phyloP scores from a whole-genome alignment of 1,140 invertebrate species.

The Pygmarrhopalites habei region DNA sequence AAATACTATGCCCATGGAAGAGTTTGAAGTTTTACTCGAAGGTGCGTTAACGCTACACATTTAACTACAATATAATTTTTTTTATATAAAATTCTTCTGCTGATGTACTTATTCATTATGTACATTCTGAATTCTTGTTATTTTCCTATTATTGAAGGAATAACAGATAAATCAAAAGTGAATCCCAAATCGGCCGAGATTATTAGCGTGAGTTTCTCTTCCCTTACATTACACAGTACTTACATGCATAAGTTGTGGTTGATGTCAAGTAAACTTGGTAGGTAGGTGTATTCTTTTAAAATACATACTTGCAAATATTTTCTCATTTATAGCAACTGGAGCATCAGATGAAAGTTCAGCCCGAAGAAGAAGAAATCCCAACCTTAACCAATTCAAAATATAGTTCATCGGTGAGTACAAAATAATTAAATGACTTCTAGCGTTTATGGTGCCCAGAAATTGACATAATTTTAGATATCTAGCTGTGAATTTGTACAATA shows the following conservation, averaged over 20 bases:
- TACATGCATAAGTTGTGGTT: too few relatives aligned
- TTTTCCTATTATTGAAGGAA: too few relatives aligned
- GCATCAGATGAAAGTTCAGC: neutral
- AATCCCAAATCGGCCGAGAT: slow-evolving; percentile 8
- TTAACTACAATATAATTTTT: too few relatives aligned
- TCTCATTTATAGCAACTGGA: neutral
- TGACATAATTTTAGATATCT: too few relatives aligned
- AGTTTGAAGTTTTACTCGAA: slow-evolving; percentile 4
- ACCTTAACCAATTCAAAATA: neutral
- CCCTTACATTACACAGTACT: too few relatives aligned
- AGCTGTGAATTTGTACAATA: too few relatives aligned
- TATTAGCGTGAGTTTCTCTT: slow-evolving; percentile 17
- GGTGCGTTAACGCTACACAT: too few relatives aligned
- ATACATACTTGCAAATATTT: neutral
- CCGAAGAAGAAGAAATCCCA: neutral
- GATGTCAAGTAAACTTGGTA: neutral
- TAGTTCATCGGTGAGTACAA: slow-evolving; percentile 7
- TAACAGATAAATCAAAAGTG: slow-evolving; percentile 2
- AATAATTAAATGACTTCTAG: too few relatives aligned
- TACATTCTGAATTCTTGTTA: too few relatives aligned
- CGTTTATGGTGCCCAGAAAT: too few relatives aligned
- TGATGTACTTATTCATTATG: too few relatives aligned
- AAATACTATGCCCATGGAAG: slow-evolving; percentile 11
- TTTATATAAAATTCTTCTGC: too few relatives aligned
- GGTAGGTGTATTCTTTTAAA: neutral